Evolutionary conservation across 2,888 invertebrate species (phyloP).

Genomic region (Nephrotoma appendiculata): DNA sequence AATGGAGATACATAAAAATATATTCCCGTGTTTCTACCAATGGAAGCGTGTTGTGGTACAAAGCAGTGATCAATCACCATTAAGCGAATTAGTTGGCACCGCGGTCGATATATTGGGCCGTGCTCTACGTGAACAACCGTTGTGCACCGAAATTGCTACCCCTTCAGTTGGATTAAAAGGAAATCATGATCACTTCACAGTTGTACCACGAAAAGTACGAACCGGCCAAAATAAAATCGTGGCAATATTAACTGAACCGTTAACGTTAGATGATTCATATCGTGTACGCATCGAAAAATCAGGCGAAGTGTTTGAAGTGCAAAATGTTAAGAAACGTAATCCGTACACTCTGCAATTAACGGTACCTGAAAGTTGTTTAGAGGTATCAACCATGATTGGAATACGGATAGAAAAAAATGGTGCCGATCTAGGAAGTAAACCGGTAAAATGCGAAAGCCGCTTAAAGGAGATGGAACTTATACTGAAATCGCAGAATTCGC

Average conservation of each 20-base stretch:
- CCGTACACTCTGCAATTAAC: conserved; percentile 73
- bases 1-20: conserved; percentile 50
- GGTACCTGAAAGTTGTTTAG: conserved; percentile 68
- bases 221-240: conserved; percentile 67
- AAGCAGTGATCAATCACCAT: conserved; percentile 72
- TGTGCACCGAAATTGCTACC: conserved; percentile 36
- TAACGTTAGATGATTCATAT: conserved; percentile 60
- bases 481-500: conserved; percentile 61
- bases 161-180: neutral
- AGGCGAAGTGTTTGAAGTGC: conserved; percentile 61
- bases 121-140: conserved; percentile 39
- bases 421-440: conserved; percentile 61
- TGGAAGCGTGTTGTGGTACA: conserved; percentile 70
- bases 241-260: conserved; percentile 61
- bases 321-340: conserved; percentile 62
- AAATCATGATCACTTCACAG: conserved; percentile 29
- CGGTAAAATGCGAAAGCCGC: conserved; percentile 77
- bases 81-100: conserved; percentile 68
- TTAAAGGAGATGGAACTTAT: conserved; percentile 70
- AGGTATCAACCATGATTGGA: conserved; percentile 68
- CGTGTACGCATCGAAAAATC: conserved; percentile 68
- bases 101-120: conserved; percentile 62
- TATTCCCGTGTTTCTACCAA: conserved; percentile 55
- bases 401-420: conserved; percentile 72
- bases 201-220: conserved; percentile 30